Evolutionary conservation across 2,113 vertebrate genomes (phyloP), one percentile per base, ranked within the genome.

Genomic region (Pristiophorus japonicus): DNA sequence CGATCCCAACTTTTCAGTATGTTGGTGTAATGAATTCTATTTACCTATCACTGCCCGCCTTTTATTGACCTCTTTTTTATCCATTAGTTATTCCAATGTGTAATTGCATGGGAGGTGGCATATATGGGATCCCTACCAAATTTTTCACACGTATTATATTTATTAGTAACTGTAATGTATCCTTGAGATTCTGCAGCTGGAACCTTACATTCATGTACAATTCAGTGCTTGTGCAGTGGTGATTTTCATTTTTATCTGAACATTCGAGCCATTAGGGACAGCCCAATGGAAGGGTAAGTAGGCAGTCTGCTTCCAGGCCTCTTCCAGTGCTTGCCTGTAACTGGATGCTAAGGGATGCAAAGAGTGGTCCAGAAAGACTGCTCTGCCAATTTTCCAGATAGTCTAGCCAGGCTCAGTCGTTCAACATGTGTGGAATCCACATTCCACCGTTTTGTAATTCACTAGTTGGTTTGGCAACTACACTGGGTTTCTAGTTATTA

Each of bases 351-450:
- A 81, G 42, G n/a, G 75, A n/a, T 75, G 30, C 59, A 59, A 59
- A 75, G 34, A n/a, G 73, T 75, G 73, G 73, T 38, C 30, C 75
- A 81, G 75, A 85, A 85, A 45, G 16, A 22, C 5, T 20, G 38
- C 47, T 12, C 81, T 85, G 81, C 42, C 42, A 47, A 45, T 85
- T 45, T 38, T 42, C 81, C 42, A 85, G 42, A 45, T 85, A 85
- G 81, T 47, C 38, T 22, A 18, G 81, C 81, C 81, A 85, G 18
- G 45, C 38, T 85, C 42, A 47, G 20, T 85, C 20, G 81, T 47
- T 85, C 42, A 85, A 85, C 81, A 85, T 85, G 81, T 85, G 81
- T 85, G 81, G 47, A 47, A 85, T 85, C n/a, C 81, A 85, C 81
- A 85, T 45, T 18, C 81, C 42, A 85, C 47, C 81, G 24, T 18